Evolutionary conservation across 2,797 vertebrate species (phyloP).

Genomic region (Chiroxiphia lanceolata): DNA sequence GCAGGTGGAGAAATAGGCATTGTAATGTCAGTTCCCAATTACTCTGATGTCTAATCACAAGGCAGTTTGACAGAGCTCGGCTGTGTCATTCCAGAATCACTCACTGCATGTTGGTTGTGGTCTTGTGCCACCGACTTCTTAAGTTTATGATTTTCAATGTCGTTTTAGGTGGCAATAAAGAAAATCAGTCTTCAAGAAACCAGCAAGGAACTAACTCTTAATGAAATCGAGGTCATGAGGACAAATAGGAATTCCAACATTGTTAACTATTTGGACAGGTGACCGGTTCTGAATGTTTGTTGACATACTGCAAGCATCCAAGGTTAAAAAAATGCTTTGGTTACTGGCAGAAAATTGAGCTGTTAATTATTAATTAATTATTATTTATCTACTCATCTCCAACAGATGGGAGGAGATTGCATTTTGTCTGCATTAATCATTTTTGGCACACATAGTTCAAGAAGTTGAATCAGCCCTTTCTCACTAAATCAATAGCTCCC

Average conservation of each 20-base stretch:
- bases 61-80: too few species aligned
- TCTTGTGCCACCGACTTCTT: not conserved
- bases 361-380: not conserved
- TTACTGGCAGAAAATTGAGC: not conserved
- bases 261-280: slow-evolving; percentile 97
- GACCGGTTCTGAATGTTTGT: slow-evolving; percentile 4
- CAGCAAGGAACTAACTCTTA: slow-evolving; percentile 93
- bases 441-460: not conserved
- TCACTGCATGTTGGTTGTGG: not conserved
- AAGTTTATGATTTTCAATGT: not conserved
- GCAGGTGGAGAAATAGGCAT: not conserved
- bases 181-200: slow-evolving; percentile 94
- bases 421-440: not conserved
- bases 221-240: slow-evolving; percentile 95
- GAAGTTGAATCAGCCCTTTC: not conserved
- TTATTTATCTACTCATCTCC: not conserved
- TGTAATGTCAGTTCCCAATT: not conserved
- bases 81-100: not conserved
- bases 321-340: not conserved
- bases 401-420: not conserved
- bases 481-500: not conserved
- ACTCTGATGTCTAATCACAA: not conserved
- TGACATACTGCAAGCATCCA: not conserved
- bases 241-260: slow-evolving; percentile 95
- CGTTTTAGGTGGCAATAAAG: slow-evolving; percentile 92